Conservation (phyloP, 2,888 invertebrate genomes). For the Drosophila nr. medialis region DNA sequence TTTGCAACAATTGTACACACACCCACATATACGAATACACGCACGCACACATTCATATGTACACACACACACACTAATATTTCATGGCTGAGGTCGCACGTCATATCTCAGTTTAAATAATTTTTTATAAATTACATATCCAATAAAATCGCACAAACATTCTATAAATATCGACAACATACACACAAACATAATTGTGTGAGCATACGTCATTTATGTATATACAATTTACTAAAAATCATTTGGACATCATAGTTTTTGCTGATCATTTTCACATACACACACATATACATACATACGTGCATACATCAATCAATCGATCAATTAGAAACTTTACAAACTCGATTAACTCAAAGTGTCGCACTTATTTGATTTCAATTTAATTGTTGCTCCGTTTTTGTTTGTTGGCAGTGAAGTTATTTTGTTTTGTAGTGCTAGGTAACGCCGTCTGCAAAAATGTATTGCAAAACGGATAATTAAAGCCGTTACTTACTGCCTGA, state of each 20-base stretch:
- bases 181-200: constrained; percentile 7
- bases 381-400: neutral
- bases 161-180: constrained; percentile 57
- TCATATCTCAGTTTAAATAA: constrained; percentile 44
- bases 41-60: neutral
- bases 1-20: constrained; percentile 28
- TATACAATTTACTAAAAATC: constrained; percentile 10
- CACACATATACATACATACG: neutral
- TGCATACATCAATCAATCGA: constrained; percentile 2
- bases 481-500: neutral
- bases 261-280: neutral
- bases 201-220: constrained; percentile 22
- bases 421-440: constrained; percentile 7
- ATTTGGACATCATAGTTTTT: neutral
- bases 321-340: constrained; percentile 1
- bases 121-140: constrained; percentile 53
- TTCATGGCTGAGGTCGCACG: constrained; percentile 25
- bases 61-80: constrained; percentile 1
- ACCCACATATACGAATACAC: constrained; percentile 1
- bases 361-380: neutral
- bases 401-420: neutral
- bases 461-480: constrained; percentile 4
- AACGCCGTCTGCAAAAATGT: constrained; percentile 8
- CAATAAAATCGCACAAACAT: constrained; percentile 56
- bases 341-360: neutral